Conservation (phyloP, 2,888 invertebrate genomes). For the Shargacucullia verbasci region DNA sequence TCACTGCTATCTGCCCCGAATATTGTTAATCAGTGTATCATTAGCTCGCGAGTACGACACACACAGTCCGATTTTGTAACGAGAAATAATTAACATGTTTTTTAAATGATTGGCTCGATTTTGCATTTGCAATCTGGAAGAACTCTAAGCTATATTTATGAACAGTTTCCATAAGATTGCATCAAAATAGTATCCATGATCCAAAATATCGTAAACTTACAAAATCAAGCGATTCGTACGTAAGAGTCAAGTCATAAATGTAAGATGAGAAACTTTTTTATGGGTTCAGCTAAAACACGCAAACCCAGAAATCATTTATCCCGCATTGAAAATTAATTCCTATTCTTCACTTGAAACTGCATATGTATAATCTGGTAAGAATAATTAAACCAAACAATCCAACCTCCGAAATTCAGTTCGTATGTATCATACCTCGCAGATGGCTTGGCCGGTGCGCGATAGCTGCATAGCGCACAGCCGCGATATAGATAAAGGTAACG, state of each 20-base stretch:
- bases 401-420: slow-evolving; percentile 56
- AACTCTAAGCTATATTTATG: not conserved
- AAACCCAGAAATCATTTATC: too few relatives aligned
- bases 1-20: slow-evolving; percentile 87
- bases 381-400: slow-evolving; percentile 28
- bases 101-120: not conserved
- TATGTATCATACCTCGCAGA: slow-evolving; percentile 69
- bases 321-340: too few relatives aligned
- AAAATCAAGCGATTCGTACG: too few relatives aligned
- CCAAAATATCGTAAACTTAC: too few relatives aligned
- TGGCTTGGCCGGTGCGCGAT: slow-evolving; percentile 75
- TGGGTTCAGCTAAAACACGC: too few relatives aligned
- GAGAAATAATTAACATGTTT: slow-evolving; percentile 28
- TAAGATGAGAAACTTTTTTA: too few relatives aligned
- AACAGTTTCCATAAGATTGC: too few relatives aligned
- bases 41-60: slow-evolving; percentile 73
- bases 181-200: too few relatives aligned
- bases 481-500: slow-evolving; percentile 84
- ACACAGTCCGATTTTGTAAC: slow-evolving; percentile 65
- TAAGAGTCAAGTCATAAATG: too few relatives aligned
- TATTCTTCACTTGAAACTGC: too few relatives aligned
- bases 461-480: slow-evolving; percentile 83
- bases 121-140: not conserved
- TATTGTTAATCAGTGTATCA: slow-evolving; percentile 89
- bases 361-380: not conserved